Conservation (phyloP, 1,140 invertebrate species). For the Mesaphorura yosii region DNA sequence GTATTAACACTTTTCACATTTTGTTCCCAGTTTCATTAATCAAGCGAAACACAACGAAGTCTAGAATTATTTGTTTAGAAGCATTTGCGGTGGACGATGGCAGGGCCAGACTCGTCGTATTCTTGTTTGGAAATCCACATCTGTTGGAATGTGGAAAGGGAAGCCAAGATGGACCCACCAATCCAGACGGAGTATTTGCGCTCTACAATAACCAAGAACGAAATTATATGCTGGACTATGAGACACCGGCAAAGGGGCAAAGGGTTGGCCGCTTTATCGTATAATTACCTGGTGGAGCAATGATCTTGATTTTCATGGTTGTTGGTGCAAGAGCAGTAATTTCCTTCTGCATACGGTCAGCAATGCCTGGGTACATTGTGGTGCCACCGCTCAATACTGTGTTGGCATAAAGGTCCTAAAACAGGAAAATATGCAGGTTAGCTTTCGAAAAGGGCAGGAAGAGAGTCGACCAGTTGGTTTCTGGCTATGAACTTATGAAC, state of each 20-base stretch:
- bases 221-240: too few relatives aligned
- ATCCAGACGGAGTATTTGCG: slow-evolving; percentile 76
- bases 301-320: slow-evolving; percentile 45
- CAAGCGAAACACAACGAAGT: too few relatives aligned
- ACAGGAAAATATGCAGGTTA: too few relatives aligned
- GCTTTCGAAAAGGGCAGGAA: too few relatives aligned
- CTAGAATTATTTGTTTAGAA: too few relatives aligned
- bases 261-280: too few relatives aligned
- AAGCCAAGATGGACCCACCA: slow-evolving; percentile 44
- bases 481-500: too few relatives aligned
- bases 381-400: slow-evolving; percentile 46
- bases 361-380: slow-evolving; percentile 47
- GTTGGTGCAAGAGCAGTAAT: slow-evolving; percentile 42
- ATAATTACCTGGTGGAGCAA: slow-evolving; percentile 48
- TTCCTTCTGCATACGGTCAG: slow-evolving; percentile 45
- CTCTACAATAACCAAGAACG: too few relatives aligned
- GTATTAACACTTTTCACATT: too few relatives aligned
- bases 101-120: slow-evolving; percentile 49
- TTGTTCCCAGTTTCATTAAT: too few relatives aligned
- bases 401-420: slow-evolving; percentile 45
- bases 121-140: slow-evolving; percentile 77
- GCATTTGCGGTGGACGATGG: slow-evolving; percentile 75
- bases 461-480: too few relatives aligned
- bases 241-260: too few relatives aligned
- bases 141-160: slow-evolving; percentile 34